Conservation (phyloP, 2,797 vertebrate genomes). For the Dipus sagitta region DNA sequence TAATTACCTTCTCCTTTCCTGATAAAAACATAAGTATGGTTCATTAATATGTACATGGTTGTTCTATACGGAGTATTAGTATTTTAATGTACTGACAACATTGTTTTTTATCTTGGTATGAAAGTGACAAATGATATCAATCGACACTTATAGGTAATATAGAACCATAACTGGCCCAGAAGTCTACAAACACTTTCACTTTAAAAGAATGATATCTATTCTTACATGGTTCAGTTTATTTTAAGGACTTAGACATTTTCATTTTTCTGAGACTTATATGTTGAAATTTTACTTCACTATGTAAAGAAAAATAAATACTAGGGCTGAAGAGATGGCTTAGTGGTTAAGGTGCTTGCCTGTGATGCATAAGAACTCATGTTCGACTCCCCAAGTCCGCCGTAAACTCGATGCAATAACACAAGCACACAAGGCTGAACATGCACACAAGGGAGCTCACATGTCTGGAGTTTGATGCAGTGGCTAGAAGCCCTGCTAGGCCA, state of each 20-base stretch:
- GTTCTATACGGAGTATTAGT: neutral
- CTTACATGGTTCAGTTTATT: neutral
- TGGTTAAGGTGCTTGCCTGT: too few relatives aligned
- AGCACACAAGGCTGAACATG: too few relatives aligned
- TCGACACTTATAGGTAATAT: neutral
- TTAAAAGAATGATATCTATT: constrained; percentile 4
- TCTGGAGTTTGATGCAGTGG: too few relatives aligned
- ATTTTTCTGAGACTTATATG: neutral
- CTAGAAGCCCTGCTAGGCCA: too few relatives aligned
- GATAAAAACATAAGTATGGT: neutral
- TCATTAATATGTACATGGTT: neutral
- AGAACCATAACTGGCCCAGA: neutral
- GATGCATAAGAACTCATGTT: too few relatives aligned
- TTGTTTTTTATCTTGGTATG: neutral
- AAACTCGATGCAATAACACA: too few relatives aligned
- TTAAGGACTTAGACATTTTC: neutral
- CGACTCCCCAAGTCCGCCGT: too few relatives aligned
- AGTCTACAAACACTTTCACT: neutral
- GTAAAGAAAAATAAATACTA: neutral
- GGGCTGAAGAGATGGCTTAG: too few relatives aligned
- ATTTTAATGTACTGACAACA: neutral
- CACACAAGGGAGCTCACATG: too few relatives aligned
- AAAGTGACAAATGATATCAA: neutral
- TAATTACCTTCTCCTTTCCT: neutral
- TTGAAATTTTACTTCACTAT: neutral